phyloP scores from a whole-genome alignment of 2,113 vertebrate genomes.

The Gasterosteus aculeatus region DNA sequence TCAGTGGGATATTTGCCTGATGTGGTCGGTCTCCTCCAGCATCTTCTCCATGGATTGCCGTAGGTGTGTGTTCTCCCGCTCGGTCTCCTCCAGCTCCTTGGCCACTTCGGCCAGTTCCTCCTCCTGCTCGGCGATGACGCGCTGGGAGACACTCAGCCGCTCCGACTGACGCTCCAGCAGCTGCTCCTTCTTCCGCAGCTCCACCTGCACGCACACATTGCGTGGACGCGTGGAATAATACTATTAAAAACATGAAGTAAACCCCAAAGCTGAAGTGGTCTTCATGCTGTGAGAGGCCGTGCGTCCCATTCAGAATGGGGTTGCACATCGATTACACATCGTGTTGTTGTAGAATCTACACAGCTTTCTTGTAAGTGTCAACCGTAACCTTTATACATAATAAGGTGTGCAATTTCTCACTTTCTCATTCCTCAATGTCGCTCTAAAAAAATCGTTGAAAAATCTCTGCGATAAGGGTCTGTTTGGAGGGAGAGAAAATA shows the following conservation, averaged over 20 bases:
- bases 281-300: no score
- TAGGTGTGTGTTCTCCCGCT: constrained; percentile 85
- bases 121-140: constrained; percentile 86
- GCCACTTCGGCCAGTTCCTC: constrained; percentile 86
- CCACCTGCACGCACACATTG: constrained; percentile 77
- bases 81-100: constrained; percentile 87
- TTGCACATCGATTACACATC: no score
- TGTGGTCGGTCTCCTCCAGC: constrained; percentile 82
- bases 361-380: no score
- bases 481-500: neutral
- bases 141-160: constrained; percentile 81
- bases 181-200: constrained; percentile 80
- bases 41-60: constrained; percentile 89
- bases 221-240: neutral
- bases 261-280: no score
- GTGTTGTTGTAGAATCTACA: no score
- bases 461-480: neutral
- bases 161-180: constrained; percentile 61
- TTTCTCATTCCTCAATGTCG: no score
- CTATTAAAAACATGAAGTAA: no score
- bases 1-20: constrained; percentile 68
- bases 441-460: neutral
- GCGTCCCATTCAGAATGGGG: no score
- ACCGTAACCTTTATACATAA: no score
- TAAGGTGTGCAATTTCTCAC: no score